These are phyloP conservation scores for Frankliniella fusca DNA, from an alignment of 2,888 invertebrate genomes.

Conservation along the genomic window DNA sequence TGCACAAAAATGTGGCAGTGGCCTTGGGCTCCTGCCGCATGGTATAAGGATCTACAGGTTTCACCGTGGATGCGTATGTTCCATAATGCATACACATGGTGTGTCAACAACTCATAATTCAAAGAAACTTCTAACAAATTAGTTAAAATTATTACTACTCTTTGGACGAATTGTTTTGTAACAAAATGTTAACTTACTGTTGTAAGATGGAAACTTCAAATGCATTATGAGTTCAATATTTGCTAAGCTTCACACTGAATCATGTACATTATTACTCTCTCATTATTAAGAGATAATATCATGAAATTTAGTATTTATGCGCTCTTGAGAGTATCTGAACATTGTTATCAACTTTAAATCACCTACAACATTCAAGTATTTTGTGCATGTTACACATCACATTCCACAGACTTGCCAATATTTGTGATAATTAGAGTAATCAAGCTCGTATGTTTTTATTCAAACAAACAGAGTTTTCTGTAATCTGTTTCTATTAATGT, in stretches of 20 bases:
- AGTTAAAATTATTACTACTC: too few relatives aligned
- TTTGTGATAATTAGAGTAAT: neutral
- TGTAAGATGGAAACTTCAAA: neutral
- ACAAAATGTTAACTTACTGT: too few relatives aligned
- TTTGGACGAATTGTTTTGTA: too few relatives aligned
- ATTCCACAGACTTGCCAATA: neutral
- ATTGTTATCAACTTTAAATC: neutral
- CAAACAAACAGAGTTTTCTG: neutral
- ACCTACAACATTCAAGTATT: neutral
- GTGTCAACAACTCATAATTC: constrained; percentile 35
- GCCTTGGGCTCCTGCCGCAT: constrained; percentile 61
- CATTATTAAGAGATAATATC: neutral
- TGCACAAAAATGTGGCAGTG: constrained; percentile 88
- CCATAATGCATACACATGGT: constrained; percentile 79
- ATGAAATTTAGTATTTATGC: neutral
- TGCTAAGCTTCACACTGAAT: neutral
- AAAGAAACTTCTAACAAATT: too few relatives aligned
- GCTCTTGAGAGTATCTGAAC: neutral
- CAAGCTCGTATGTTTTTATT: neutral
- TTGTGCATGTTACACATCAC: neutral
- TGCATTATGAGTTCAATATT: too few relatives aligned
- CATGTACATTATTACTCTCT: neutral
- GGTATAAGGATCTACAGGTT: constrained; percentile 50
- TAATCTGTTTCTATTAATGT: neutral
- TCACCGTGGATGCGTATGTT: constrained; percentile 93